These are phyloP conservation scores for Holothuria leucospilota DNA, from an alignment of 53 echinoderm and acorn worm species.

Conservation along the genomic window DNA sequence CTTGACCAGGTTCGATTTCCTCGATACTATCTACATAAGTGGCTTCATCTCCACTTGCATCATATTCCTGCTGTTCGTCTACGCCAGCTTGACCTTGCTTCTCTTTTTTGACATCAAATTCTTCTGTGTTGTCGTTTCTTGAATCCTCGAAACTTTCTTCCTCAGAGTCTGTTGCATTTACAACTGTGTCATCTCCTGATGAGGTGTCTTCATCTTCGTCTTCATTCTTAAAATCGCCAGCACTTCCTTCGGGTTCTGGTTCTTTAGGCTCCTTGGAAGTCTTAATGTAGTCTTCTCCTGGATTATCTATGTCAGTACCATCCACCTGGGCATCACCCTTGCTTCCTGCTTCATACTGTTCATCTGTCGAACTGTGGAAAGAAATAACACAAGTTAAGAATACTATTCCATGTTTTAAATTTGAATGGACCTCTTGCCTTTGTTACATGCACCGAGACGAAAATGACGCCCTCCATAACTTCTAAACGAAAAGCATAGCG, in stretches of 20 bases:
- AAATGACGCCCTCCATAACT: too few relatives aligned
- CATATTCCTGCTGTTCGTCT: too few relatives aligned
- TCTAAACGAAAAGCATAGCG: too few relatives aligned
- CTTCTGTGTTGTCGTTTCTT: neutral
- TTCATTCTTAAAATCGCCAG: neutral
- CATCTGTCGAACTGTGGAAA: neutral
- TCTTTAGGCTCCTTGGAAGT: neutral
- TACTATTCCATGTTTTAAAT: too few relatives aligned
- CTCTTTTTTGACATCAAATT: neutral
- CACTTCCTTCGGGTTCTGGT: too few relatives aligned
- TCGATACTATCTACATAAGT: neutral
- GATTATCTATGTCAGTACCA: slow-evolving; percentile 26
- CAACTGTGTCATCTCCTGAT: slow-evolving; percentile 20
- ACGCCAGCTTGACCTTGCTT: neutral
- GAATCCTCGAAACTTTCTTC: neutral
- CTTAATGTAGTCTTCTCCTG: neutral
- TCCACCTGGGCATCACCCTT: neutral
- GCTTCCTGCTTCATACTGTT: neutral
- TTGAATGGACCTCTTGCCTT: too few relatives aligned
- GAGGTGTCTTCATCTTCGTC: slow-evolving; percentile 1
- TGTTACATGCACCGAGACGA: too few relatives aligned
- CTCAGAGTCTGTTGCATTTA: neutral
- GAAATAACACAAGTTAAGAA: neutral
- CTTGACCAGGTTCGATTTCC: neutral
- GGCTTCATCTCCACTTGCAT: neutral